Conservation (phyloP, 2,113 vertebrate genomes). For the Agelaius phoeniceus region DNA sequence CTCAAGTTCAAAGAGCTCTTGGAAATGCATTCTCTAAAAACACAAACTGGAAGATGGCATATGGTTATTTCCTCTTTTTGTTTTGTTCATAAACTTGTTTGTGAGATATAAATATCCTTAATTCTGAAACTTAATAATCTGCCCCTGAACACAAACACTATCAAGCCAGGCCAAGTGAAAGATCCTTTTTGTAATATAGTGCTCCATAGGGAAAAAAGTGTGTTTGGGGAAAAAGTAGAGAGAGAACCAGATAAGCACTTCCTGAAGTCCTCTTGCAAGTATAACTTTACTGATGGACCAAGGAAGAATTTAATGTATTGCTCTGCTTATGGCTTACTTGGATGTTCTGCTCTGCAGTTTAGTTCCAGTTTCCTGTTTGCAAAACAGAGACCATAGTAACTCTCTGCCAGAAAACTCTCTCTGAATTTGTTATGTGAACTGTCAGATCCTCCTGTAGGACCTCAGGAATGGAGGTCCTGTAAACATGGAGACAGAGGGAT, state of each 20-base stretch:
- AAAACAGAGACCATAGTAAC: not conserved
- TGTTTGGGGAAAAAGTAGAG: not conserved
- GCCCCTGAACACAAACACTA: slow-evolving; percentile 9
- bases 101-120: slow-evolving; percentile 54
- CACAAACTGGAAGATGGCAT: slow-evolving; percentile 24
- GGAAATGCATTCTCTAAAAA: slow-evolving; percentile 50
- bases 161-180: not conserved
- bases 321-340: not conserved
- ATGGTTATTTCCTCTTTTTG: slow-evolving; percentile 55
- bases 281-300: not conserved
- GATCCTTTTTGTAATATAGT: not conserved
- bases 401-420: not conserved
- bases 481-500: not conserved
- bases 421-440: not conserved
- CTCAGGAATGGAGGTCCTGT: not conserved
- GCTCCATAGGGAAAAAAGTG: not conserved
- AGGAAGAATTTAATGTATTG: not conserved
- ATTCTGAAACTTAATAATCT: slow-evolving; percentile 45
- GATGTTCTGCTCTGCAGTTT: not conserved
- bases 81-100: slow-evolving; percentile 72
- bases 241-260: not conserved
- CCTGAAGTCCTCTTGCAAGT: not conserved
- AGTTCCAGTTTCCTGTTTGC: slow-evolving; percentile 10
- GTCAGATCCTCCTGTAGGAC: not conserved
- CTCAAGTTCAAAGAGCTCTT: slow-evolving; percentile 61